phyloP scores from a whole-genome alignment of 2,797 vertebrate species.

The Urophycis tenuis region DNA sequence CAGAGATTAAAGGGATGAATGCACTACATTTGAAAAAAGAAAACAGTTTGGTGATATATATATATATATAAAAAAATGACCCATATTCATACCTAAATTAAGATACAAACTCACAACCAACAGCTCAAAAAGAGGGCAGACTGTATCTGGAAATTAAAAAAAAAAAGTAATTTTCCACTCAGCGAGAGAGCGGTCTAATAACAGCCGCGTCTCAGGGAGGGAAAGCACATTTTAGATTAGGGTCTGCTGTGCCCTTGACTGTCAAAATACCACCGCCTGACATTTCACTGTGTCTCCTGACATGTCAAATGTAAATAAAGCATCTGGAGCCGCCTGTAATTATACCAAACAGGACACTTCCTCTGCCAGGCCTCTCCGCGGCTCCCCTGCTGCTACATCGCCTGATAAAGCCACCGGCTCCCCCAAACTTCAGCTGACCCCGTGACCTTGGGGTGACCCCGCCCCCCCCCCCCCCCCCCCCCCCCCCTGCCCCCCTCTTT shows the following conservation, averaged over 20 bases:
- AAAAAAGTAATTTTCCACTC: slow-evolving; percentile 40
- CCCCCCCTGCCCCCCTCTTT: neutral
- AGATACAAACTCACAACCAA: slow-evolving; percentile 48
- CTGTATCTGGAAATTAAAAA: slow-evolving; percentile 40
- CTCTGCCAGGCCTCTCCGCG: neutral
- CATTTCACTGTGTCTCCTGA: slow-evolving; percentile 40
- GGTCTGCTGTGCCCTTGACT: slow-evolving; percentile 41
- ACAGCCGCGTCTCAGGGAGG: slow-evolving; percentile 30
- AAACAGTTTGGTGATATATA: slow-evolving; percentile 39
- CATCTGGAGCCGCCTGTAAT: slow-evolving; percentile 32
- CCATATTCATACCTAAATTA: slow-evolving; percentile 51
- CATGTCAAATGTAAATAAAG: slow-evolving; percentile 42
- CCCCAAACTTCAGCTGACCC: slow-evolving; percentile 28
- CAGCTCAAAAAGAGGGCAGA: slow-evolving; percentile 46
- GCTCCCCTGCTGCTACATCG: neutral
- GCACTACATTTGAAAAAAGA: slow-evolving; percentile 31
- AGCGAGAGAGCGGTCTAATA: slow-evolving; percentile 33
- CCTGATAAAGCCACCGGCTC: slow-evolving; percentile 38
- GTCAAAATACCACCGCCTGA: slow-evolving; percentile 40
- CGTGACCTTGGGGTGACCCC: slow-evolving; percentile 32
- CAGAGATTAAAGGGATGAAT: slow-evolving; percentile 36
- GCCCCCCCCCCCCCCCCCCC: neutral
- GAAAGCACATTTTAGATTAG: slow-evolving; percentile 35
- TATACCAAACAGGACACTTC: slow-evolving; percentile 27
- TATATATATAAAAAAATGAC: slow-evolving; percentile 34